Evolutionary conservation across 2,888 invertebrate genomes (phyloP).

Genomic region (Meiosimyza decipiens): DNA sequence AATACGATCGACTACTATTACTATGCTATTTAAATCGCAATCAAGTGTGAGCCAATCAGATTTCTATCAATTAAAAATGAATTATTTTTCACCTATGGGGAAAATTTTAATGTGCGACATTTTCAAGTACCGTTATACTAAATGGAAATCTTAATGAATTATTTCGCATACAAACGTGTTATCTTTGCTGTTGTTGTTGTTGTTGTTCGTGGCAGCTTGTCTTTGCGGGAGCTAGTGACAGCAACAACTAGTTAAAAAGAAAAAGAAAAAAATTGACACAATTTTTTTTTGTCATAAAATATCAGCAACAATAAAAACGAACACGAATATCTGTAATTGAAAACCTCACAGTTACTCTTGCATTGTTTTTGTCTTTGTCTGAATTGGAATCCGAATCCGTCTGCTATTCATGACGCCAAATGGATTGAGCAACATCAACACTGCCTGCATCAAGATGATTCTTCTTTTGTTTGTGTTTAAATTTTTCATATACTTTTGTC

Average conservation of each 20-base stretch:
- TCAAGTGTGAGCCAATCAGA: background rate
- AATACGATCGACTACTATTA: slow-evolving; percentile 2
- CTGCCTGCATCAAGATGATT: background rate
- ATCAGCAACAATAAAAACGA: background rate
- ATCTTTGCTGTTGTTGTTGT: background rate
- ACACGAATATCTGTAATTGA: slow-evolving; percentile 5
- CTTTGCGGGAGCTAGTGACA: background rate
- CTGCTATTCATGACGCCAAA: no score
- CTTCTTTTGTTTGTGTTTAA: background rate
- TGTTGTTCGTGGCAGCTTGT: background rate
- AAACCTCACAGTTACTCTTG: slow-evolving; percentile 13
- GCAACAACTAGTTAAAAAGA: no score
- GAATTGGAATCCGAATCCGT: background rate
- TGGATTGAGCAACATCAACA: no score
- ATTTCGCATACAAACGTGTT: slow-evolving; percentile 3
- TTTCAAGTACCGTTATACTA: slow-evolving; percentile 7
- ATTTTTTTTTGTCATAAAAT: background rate
- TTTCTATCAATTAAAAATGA: slow-evolving; percentile 18
- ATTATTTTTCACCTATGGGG: slow-evolving; percentile 6
- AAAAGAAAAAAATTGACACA: slow-evolving; percentile 13
- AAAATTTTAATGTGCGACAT: background rate
- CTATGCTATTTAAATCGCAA: background rate
- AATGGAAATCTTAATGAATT: slow-evolving; percentile 14
- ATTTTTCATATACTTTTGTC: no score
- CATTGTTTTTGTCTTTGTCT: slow-evolving; percentile 5